phyloP scores from a whole-genome alignment of 2,888 invertebrate species.

The Silvanus unidentatus region DNA sequence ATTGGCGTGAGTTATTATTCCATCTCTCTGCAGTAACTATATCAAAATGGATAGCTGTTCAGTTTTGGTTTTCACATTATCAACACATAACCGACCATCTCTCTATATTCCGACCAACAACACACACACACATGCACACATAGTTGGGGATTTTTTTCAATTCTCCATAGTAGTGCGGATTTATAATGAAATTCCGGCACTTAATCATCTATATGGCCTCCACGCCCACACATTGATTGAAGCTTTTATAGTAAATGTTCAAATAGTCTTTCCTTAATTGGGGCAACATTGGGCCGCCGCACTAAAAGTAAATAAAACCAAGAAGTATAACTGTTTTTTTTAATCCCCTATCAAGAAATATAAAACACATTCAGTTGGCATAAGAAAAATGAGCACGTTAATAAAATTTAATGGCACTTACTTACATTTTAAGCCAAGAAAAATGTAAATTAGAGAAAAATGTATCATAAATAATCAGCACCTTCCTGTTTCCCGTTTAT shows the following conservation, averaged over 20 bases:
- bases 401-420: conserved; percentile 43
- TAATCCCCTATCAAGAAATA: too few relatives aligned
- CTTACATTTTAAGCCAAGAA: conserved; percentile 40
- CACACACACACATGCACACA: not conserved
- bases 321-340: too few relatives aligned
- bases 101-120: too few relatives aligned
- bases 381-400: conserved; percentile 34
- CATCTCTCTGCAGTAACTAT: conserved; percentile 47
- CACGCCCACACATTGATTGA: conserved; percentile 1
- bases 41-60: conserved; percentile 44
- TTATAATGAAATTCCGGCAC: conserved; percentile 41
- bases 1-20: conserved; percentile 50
- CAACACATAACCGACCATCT: conserved; percentile 30
- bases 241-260: too few relatives aligned
- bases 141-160: conserved; percentile 31
- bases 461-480: conserved; percentile 46
- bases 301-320: too few relatives aligned
- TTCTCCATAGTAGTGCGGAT: conserved; percentile 26
- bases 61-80: conserved; percentile 34
- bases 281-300: too few relatives aligned
- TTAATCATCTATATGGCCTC: conserved; percentile 29
- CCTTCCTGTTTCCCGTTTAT: conserved; percentile 43
- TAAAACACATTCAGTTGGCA: too few relatives aligned
- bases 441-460: conserved; percentile 46
- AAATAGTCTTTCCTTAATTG: too few relatives aligned